phyloP scores from a whole-genome alignment of 2,797 vertebrate species.

The Lepus townsendii region DNA sequence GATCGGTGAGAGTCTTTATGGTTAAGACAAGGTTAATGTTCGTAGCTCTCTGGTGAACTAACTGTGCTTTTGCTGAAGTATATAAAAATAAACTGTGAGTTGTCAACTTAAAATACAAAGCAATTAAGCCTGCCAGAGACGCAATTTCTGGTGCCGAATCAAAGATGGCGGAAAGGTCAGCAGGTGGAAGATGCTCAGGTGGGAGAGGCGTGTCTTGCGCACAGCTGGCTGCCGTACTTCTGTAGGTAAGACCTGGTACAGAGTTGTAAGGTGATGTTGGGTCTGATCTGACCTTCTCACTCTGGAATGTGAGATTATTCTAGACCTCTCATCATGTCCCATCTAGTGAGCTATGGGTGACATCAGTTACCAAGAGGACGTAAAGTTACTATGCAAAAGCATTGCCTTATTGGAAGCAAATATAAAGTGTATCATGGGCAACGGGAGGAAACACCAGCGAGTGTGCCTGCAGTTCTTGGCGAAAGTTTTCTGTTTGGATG shows the following conservation, averaged over 20 bases:
- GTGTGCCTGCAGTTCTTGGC: background rate
- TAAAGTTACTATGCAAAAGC: background rate
- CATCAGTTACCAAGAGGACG: slow-evolving; percentile 36
- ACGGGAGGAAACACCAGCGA: background rate
- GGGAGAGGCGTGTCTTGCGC: background rate
- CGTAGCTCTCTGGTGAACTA: slow-evolving; percentile 11
- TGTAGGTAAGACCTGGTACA: background rate
- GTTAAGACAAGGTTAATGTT: background rate
- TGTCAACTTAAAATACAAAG: slow-evolving; percentile 17
- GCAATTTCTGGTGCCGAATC: background rate
- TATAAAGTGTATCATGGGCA: background rate
- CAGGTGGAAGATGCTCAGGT: background rate
- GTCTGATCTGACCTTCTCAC: background rate
- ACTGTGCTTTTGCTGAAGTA: slow-evolving; percentile 21
- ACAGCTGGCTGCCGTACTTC: accelerated
- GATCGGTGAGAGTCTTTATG: background rate
- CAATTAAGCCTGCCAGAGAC: background rate
- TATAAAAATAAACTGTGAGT: background rate
- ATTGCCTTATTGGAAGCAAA: background rate
- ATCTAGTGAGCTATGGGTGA: background rate
- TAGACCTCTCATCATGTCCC: background rate
- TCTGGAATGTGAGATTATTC: background rate
- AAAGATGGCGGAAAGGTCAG: background rate
- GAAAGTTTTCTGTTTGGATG: background rate
- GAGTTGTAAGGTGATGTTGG: background rate